Base-by-base conservation (phyloP, 92 coral and sea anemone species). In the Bergia sp. region DNA sequence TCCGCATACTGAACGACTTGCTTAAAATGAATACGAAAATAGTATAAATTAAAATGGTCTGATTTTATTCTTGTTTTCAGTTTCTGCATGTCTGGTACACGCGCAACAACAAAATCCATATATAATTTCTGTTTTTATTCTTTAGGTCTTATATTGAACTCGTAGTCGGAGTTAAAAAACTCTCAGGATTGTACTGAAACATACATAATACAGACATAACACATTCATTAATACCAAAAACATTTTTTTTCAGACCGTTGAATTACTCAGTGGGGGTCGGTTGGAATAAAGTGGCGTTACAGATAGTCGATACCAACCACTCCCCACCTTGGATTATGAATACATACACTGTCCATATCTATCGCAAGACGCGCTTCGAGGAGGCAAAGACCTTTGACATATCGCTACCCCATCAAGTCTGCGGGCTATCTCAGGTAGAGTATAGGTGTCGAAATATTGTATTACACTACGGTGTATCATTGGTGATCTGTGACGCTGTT, bases 261-360 rank as follows among this genome's bases (percentile, higher is more conserved):
- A 95, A 92, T 88, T 90, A 86, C 58, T 93, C 96, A 20, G 90
- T 95, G 55, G 98, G 98, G 37, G 96, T 95, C 7, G 98, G 98
- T 23, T 93, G 98, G 98, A 95, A 93, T 87, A 88, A 82, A 88
- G 88, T 95, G 88, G 87, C 90, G 71, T 74, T 95, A 16, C 89
- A 77, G 45, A 83, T 95, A 2, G 77, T 95, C 20, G 93, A 95
- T 76, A 53, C 91, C 23, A 80, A 76, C 11, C 86, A 66, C 36
- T 58, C 86, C 3, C 43, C 55, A 1, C 81, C 91, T 40, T 71
- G 82, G 38, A 80, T 92, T 13, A 69, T 84, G 72, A 64, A 73
- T 61, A 67, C 85, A 8, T 95, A 95, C 89, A 89, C 42, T 12
- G 42, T 95, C 47, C 53, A 88, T 79, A 91, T 95, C 88, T 95